Evolutionary conservation across 1,140 invertebrate genomes (phyloP).

Genomic region (Galendromus occidentalis): DNA sequence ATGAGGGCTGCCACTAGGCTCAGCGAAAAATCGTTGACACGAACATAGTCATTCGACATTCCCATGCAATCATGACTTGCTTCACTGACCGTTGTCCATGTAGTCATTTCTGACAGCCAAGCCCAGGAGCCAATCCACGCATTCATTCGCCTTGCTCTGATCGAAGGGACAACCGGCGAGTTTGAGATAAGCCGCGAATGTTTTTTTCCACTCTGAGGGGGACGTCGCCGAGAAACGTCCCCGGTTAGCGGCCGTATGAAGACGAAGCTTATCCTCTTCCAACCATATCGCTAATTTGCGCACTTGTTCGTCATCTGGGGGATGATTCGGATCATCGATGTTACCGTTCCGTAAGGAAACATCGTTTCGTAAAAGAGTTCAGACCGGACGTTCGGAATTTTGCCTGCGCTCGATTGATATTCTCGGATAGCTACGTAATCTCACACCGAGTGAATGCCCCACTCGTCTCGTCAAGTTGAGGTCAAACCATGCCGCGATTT

Average conservation of each 20-base stretch:
- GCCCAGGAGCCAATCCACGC: slow-evolving; percentile 66
- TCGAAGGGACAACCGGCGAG: slow-evolving; percentile 42
- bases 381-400: no score
- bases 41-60: no score
- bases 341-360: no score
- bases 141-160: slow-evolving; percentile 37
- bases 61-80: slow-evolving; percentile 25
- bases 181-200: slow-evolving; percentile 46
- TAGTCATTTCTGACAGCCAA: slow-evolving; percentile 61
- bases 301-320: slow-evolving; percentile 51
- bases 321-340: no score
- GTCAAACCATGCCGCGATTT: no score
- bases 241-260: slow-evolving; percentile 63
- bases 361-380: no score
- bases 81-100: slow-evolving; percentile 52
- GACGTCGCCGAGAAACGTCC: slow-evolving; percentile 42
- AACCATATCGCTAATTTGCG: slow-evolving; percentile 64
- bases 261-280: slow-evolving; percentile 79
- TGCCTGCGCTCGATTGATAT: no score
- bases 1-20: no score
- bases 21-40: no score
- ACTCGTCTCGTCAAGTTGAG: no score
- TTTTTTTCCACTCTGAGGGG: slow-evolving; percentile 43
- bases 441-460: no score
- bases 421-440: no score